These are phyloP conservation scores for Helogale parvula DNA, from an alignment of 2,113 vertebrate genomes.

Conservation along the genomic window DNA sequence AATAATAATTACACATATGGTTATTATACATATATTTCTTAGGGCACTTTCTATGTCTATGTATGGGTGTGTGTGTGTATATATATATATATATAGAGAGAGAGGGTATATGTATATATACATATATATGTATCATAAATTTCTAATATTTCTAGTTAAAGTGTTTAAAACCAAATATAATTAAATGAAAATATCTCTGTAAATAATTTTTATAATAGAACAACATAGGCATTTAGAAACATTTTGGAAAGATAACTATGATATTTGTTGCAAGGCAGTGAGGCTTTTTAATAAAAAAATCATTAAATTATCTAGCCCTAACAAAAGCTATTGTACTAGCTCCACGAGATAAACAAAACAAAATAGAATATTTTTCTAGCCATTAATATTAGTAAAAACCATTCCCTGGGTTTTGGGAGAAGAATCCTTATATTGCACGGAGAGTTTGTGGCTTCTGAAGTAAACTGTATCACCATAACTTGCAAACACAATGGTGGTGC, in stretches of 20 bases:
- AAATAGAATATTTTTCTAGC: neutral
- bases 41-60: neutral
- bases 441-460: neutral
- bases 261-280: neutral
- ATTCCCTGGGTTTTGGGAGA: neutral
- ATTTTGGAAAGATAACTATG: neutral
- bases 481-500: neutral
- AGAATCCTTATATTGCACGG: neutral
- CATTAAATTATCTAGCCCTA: neutral
- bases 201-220: constrained; percentile 5
- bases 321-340: neutral
- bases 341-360: neutral
- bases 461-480: neutral
- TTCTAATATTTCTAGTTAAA: neutral
- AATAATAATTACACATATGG: neutral
- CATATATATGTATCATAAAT: neutral
- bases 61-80: no score
- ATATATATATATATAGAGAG: no score
- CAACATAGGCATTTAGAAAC: neutral
- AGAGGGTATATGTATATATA: no score
- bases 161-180: constrained; percentile 30
- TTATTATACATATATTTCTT: neutral
- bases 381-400: constrained; percentile 9
- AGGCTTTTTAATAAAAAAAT: neutral
- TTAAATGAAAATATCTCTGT: neutral